Evolutionary conservation across 2,797 vertebrate genomes (phyloP), one percentile per base, ranked within the genome.

Genomic region (Lophius americanus): DNA sequence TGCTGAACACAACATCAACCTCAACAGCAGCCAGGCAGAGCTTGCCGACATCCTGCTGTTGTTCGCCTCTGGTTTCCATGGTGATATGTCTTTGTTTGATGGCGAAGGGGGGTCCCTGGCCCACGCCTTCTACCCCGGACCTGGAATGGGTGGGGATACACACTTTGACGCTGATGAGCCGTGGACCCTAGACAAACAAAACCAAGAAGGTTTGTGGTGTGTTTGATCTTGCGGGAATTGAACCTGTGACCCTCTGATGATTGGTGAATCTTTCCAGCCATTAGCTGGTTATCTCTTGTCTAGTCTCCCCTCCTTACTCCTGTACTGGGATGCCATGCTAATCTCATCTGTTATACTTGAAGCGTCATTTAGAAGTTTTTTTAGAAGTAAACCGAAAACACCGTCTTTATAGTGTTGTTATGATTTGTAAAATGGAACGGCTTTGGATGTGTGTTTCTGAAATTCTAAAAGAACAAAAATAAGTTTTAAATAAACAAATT

Each of bases 141-240:
- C 96, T 0, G 97, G 96, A n/a, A 94, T 97, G 84, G 98, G 98
- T 0, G 97, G 98, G 0, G 98, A 99, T 68, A 95, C 95, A 0
- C 98, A 99, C 85, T 99, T 99, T 0, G 98, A 99, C 68, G 92
- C 94, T 0, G 97, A 98, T 36, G 98, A 99, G 79, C 96, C 95
- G 0, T 99, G 98, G 98, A 98, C 96, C 0, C 93, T 98, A 77
- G 94, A 95, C 71, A 96, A 94, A 60, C 83, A 90, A 0, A 94
- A 98, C 44, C 87, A 94, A 73, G 75, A 92, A 76, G 97, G 97
- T 99, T 0, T 60, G 82, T 41, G 57, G 33, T 37, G 6, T 39
- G 14, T n/a, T 43, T n/a, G 4, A 7, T 23, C 4, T 37, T 46
- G 10, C 6, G 36, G 49, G 9, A 49, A 12, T 4, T 48, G 10